Conservation (phyloP, 2,888 invertebrate genomes). For the Beris morrisii region DNA sequence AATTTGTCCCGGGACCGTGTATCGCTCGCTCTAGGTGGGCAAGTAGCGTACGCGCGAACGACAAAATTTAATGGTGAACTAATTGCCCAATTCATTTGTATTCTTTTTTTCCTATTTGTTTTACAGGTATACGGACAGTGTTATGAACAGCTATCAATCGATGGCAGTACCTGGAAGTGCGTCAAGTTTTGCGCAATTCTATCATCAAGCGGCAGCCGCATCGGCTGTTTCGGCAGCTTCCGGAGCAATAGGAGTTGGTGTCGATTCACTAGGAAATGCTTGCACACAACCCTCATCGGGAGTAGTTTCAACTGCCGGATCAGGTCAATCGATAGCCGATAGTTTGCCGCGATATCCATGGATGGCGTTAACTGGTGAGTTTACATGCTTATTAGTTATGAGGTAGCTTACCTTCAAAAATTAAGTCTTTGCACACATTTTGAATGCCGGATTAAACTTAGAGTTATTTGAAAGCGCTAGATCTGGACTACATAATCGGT, state of each 20-base stretch:
- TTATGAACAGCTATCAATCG: constrained; percentile 58
- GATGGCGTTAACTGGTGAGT: constrained; percentile 93
- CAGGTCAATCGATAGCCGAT: constrained; percentile 86
- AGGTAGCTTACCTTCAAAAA: no score
- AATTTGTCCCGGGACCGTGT: no score
- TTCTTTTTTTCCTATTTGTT: neutral
- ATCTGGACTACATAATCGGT: no score
- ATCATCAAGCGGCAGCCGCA: constrained; percentile 75
- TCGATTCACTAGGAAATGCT: constrained; percentile 78
- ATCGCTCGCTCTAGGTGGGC: no score
- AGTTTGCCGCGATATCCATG: constrained; percentile 87
- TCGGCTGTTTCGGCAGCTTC: constrained; percentile 76
- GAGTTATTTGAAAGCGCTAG: no score
- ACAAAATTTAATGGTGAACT: no score
- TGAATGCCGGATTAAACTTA: neutral
- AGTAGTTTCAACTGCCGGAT: constrained; percentile 60
- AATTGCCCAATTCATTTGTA: no score
- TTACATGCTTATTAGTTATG: neutral
- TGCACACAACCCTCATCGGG: constrained; percentile 73
- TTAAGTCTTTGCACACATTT: no score
- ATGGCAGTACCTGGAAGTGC: constrained; percentile 58
- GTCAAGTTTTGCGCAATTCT: constrained; percentile 74
- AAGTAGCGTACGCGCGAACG: no score
- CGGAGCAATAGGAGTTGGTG: constrained; percentile 69
- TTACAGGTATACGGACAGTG: constrained; percentile 56